phyloP scores from a whole-genome alignment of 2,113 vertebrate species.

The Lepus europaeus region DNA sequence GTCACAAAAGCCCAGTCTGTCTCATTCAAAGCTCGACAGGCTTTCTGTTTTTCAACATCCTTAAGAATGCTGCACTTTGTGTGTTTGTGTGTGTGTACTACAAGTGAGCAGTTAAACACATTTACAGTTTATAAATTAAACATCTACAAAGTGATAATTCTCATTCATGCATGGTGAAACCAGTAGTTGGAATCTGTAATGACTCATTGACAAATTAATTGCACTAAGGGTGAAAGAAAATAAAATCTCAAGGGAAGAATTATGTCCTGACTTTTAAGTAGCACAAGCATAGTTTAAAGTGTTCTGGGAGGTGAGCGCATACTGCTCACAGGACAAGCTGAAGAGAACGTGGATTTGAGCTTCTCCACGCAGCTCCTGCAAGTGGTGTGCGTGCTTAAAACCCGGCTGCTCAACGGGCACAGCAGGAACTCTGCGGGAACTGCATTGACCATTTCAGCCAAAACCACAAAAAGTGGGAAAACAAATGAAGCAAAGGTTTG shows the following conservation, averaged over 20 bases:
- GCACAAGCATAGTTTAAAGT: slow-evolving; percentile 16
- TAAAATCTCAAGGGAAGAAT: slow-evolving; percentile 1
- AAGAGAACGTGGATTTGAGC: neutral
- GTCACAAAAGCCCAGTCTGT: neutral
- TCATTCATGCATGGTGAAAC: slow-evolving; percentile 14
- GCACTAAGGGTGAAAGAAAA: slow-evolving; percentile 30
- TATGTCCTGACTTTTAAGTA: slow-evolving; percentile 26
- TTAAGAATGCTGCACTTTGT: neutral
- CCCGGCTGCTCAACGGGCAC: neutral
- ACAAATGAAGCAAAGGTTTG: neutral
- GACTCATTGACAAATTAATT: slow-evolving; percentile 51
- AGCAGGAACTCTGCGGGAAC: neutral
- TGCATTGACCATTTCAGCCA: neutral
- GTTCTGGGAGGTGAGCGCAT: neutral
- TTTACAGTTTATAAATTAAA: slow-evolving; percentile 44
- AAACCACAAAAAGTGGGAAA: neutral
- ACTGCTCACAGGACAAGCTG: neutral
- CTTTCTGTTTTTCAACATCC: neutral
- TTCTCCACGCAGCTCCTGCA: neutral
- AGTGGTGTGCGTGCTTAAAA: neutral
- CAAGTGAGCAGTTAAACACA: neutral
- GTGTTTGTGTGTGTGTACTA: neutral
- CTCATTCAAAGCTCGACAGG: neutral
- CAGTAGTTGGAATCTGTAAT: neutral
- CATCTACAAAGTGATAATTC: slow-evolving; percentile 29